phyloP scores from a whole-genome alignment of 2,888 invertebrate species.

The Clunio marinus region DNA sequence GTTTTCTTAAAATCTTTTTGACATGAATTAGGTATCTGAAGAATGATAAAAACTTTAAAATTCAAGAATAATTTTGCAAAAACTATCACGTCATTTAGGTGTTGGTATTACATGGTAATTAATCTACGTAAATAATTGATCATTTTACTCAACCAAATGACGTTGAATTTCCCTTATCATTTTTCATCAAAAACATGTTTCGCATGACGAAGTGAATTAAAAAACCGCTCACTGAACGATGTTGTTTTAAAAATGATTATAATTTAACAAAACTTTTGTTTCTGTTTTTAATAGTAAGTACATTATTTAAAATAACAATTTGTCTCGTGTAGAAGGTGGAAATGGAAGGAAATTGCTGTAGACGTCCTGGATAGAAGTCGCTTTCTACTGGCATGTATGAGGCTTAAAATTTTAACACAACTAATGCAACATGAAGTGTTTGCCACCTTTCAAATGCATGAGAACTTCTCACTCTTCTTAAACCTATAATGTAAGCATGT shows the following conservation, averaged over 20 bases:
- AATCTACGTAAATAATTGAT: constrained; percentile 8
- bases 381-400: background rate
- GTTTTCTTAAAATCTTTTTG: too few relatives aligned
- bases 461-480: too few relatives aligned
- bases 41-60: too few relatives aligned
- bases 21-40: too few relatives aligned
- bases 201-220: constrained; percentile 4
- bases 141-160: background rate
- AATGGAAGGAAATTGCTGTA: background rate
- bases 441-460: constrained; percentile 15
- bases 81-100: constrained; percentile 11
- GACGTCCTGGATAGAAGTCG: too few relatives aligned
- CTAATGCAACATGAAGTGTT: constrained; percentile 23
- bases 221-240: too few relatives aligned
- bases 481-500: constrained; percentile 27
- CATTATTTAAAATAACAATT: background rate
- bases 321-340: background rate
- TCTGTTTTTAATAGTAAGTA: background rate
- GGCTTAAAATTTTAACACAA: too few relatives aligned
- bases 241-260: background rate
- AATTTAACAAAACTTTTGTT: constrained; percentile 5
- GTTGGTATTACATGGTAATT: constrained; percentile 26
- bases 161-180: background rate
- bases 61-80: too few relatives aligned
- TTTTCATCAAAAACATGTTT: background rate